Base-by-base conservation (phyloP, 2,888 invertebrate species). In the Nephrocerus scutellatus region DNA sequence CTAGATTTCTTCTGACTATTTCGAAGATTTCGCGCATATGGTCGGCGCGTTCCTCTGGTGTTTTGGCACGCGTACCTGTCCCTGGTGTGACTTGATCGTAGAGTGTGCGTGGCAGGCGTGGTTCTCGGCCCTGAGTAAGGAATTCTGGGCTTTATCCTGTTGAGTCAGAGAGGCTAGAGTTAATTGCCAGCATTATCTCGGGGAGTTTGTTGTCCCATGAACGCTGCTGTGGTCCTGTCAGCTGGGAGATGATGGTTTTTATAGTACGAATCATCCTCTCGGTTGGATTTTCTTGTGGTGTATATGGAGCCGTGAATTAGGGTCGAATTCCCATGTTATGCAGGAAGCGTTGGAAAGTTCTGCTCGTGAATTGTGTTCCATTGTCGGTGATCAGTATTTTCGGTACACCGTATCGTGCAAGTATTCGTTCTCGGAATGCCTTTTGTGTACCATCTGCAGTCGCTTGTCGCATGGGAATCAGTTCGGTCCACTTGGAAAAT, bases 401-500 rank as follows among this genome's bases (percentile, higher is more conserved):
- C 8, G 36, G 40, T 18, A 26, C 21, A 10, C 36, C 43, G 10
- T 41, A 44, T 21, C 38, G 38, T 8, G 26, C 30, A n/a, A 30
- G 18, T 28, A 40, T 41, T 3, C 30, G 16, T 13, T 39, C 30
- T 16, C 37, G 21, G 12, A 36, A 25, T 18, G 31, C 36, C 8
- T 24, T 25, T 12, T 4, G 12, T 21, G 29, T 8, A 2, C 15
- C 28, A 10, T 34, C 30, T 2, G 18, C 14, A 6, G 39, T 39
- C 3, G 43, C 39, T 9, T 22, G 31, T 3, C 41, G 19, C 4
- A 35, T 8, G 2, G 39, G 34, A 9, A 45, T 32, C 13, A 40
- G 16, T n/a, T 45, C 39, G 1, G 39, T 37, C 39, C 39, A 44
- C 30, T 46, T 44, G 10, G 38, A 36, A 18, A 48, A 43, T 5